Base-by-base conservation (phyloP, 2,797 vertebrate genomes). In the Gallinago stenura region DNA sequence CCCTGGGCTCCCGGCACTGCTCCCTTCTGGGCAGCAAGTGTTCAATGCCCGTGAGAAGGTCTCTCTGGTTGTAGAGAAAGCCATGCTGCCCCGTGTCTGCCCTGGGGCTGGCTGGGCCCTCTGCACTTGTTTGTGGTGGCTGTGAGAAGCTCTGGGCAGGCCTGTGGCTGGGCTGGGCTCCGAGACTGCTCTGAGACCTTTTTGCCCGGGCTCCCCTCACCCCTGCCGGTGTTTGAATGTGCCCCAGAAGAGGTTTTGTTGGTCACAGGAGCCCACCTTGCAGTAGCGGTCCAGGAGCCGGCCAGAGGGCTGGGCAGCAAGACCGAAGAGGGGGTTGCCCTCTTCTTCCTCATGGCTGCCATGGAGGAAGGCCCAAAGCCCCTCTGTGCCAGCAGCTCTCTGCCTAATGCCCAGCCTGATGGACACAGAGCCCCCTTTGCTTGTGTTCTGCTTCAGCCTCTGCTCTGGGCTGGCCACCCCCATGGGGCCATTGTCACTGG, bases 171-270 rank as follows among this genome's bases (percentile, higher is more conserved):
- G 16, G 50, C 12, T 62, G 73, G 30, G 30, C 28, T 39, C 5
- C 1, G 5, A 35, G 54, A 53, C 28, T 83, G 30, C 28, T 39
- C 5, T 1, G 5, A 35, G 54, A 53, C 28, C 81, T 35, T 56
- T 31, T 39, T 31, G 41, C 54, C 46, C 11, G 12, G 25, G 17
- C 41, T n/a, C 48, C n/a, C 22, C 4, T 4, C 12, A 2, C 12
- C 21, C 1, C 5, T 17, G n/a, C 61, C 48, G 8, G n/a, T 4
- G 0, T 24, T 39, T 6, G 1, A 4, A 30, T 0, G 0, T 33
- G 39, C 21, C 21, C 28, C 33, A 10, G 51, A 37, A 45, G 28
- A 16, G 37, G 43, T 30, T 61, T 46, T 72, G 15, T 11, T 35
- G 51, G 60, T 50, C 24, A 10, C 37, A 30, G 68, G 56, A 70